These are phyloP conservation scores for Chaetops frenatus DNA, from an alignment of 2,113 vertebrate species.

Conservation along the genomic window DNA sequence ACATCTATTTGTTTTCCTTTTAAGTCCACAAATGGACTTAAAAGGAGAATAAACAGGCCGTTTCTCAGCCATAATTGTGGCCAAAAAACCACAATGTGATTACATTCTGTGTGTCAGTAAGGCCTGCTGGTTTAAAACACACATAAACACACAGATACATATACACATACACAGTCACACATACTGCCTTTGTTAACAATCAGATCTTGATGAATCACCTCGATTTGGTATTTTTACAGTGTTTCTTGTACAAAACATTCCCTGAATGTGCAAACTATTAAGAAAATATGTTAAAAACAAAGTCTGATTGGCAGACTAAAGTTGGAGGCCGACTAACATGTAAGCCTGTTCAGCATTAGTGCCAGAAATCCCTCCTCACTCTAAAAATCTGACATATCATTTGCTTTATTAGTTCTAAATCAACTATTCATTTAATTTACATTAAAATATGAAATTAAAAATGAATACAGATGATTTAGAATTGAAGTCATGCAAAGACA, in stretches of 20 bases:
- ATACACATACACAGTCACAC: neutral
- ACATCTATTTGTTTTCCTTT: neutral
- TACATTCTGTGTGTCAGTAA: neutral
- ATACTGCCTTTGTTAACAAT: neutral
- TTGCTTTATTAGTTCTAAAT: neutral
- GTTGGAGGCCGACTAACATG: neutral
- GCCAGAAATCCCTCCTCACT: neutral
- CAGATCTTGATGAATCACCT: neutral
- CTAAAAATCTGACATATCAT: neutral
- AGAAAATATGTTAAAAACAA: neutral
- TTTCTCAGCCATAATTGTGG: neutral
- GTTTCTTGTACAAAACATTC: neutral
- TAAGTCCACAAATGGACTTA: neutral
- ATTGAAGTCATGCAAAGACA: neutral
- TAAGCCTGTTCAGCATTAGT: neutral
- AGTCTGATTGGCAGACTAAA: neutral
- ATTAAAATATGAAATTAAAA: neutral
- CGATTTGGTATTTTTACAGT: neutral
- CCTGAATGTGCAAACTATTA: neutral
- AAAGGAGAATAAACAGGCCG: neutral
- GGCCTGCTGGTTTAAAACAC: neutral
- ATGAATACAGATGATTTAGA: neutral
- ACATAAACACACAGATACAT: neutral
- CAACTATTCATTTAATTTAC: neutral
- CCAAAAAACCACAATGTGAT: neutral